phyloP scores from a whole-genome alignment of 2,113 vertebrate genomes.

The Alethe diademata region DNA sequence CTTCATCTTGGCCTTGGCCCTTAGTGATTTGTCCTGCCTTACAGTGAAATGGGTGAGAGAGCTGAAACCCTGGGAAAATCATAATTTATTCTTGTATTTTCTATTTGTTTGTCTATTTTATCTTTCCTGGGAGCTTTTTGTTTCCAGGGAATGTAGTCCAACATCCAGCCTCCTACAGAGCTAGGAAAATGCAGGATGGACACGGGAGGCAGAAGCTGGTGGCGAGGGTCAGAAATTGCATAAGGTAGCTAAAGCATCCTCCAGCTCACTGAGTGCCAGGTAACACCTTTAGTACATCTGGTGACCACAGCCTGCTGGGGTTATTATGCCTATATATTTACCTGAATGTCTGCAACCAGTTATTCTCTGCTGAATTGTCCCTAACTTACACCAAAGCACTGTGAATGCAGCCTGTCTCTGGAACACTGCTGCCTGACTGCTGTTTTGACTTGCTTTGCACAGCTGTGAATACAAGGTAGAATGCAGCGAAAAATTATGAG shows the following conservation, averaged over 20 bases:
- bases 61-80: not conserved
- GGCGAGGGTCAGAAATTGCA: not conserved
- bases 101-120: not conserved
- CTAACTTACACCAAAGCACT: not conserved
- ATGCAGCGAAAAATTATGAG: not conserved
- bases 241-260: not conserved
- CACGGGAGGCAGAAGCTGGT: not conserved
- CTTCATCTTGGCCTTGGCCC: not conserved
- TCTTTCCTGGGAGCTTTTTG: not conserved
- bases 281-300: not conserved
- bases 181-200: not conserved
- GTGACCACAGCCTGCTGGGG: not conserved
- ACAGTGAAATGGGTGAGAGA: not conserved
- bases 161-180: not conserved
- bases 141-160: not conserved
- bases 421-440: not conserved
- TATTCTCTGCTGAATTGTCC: not conserved
- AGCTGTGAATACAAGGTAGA: constrained; percentile 22
- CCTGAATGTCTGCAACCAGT: not conserved
- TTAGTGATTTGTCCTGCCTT: not conserved
- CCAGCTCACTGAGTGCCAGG: rapidly evolving
- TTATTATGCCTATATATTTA: not conserved
- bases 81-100: not conserved
- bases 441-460: not conserved
- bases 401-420: not conserved